Base-by-base conservation (phyloP, 37 sponge, comb jelly and placozoan species). In the Chondrosia reniformis region DNA sequence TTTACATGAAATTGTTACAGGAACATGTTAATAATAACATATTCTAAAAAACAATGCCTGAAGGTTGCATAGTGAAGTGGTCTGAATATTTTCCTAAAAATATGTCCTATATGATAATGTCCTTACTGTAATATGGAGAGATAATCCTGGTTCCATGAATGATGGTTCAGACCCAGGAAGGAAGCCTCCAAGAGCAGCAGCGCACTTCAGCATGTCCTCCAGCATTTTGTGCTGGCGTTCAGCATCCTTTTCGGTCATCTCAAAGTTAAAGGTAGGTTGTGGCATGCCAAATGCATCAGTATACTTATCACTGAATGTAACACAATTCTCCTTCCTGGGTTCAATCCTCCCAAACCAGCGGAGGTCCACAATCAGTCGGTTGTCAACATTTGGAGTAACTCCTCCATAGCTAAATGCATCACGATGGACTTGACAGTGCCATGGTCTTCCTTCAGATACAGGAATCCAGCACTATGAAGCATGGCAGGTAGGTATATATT, bases 111-210 rank as follows among this genome's bases (percentile, higher is more conserved):
- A 10, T 40, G 28, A 13, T 13, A 34, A 41, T 46, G 21, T 25
- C 67, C 85, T 63, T 31, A 86, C 86, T 45, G 86, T 86, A 25
- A 86, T 80, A 34, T 86, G 86, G 0, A 74, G 44, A 9, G 81
- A 69, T 21, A 45, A 8, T 33, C 86, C 86, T n/a, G 77, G 86
- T 34, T 63, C 32, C 59, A 73, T 37, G 33, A 86, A 74, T 8
- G 58, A 37, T 45, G 86, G 86, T 24, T 86, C 86, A 32, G 81
- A 39, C 3, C 86, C 86, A 36, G 86, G 86, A 3, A 86, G 81
- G 55, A 43, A 86, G 3, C 77, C 77, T 34, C 86, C 86, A 40
- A 86, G 59, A 22, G 49, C 67, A n/a, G 54, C 66, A 75, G 86
- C 86, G 39, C 63, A 56, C 27, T 38, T 30, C 2, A 25, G 25